A percentile compares a stretch with the other conserved stretches of the same genome.
phyloP scores from a whole-genome alignment of 2,113 vertebrate species.

The Cichladusa arquata region DNA sequence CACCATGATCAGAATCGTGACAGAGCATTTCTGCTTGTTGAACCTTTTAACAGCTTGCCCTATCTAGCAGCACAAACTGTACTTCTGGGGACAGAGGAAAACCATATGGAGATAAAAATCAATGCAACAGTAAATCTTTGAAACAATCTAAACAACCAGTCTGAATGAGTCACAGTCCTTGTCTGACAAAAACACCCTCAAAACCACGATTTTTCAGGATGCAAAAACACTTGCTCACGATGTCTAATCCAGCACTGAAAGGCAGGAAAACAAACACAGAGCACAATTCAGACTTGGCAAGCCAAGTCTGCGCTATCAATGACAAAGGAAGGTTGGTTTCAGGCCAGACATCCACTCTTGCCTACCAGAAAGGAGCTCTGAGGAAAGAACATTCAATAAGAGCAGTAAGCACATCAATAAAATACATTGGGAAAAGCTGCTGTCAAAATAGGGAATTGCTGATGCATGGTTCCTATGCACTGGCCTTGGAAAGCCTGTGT shows the following conservation, averaged over 20 bases:
- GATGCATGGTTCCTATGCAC: neutral
- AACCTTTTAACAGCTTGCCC: neutral
- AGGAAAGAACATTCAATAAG: neutral
- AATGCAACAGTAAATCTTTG: neutral
- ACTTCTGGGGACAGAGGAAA: neutral
- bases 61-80: constrained; percentile 3
- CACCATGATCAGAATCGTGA: neutral
- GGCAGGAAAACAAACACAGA: neutral
- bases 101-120: neutral
- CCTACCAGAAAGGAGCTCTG: neutral
- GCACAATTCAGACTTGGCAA: neutral
- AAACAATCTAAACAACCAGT: neutral
- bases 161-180: neutral
- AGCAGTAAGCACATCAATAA: neutral
- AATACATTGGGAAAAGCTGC: neutral
- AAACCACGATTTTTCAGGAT: neutral
- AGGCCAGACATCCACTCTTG: neutral
- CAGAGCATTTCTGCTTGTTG: neutral
- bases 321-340: neutral
- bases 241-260: neutral
- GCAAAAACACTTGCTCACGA: neutral
- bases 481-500: neutral
- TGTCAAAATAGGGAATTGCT: neutral
- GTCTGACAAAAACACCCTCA: neutral
- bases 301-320: neutral